phyloP scores from a whole-genome alignment of 2,113 vertebrate genomes.

The Pteronura brasiliensis region DNA sequence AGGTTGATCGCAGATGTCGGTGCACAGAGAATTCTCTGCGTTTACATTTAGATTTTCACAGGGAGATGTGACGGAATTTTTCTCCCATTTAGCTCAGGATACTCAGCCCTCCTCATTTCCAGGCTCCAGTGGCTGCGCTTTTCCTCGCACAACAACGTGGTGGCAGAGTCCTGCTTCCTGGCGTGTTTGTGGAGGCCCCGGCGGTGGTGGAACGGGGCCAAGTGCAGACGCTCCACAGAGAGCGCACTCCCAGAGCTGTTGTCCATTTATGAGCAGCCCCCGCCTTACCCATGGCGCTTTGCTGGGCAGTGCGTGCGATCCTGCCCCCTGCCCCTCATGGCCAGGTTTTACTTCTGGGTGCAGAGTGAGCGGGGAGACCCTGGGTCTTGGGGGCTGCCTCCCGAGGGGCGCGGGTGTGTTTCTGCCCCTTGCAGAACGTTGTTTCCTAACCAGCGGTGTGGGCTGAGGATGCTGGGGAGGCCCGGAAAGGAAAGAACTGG shows the following conservation, averaged over 20 bases:
- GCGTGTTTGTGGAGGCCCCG: not conserved
- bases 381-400: not conserved
- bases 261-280: not conserved
- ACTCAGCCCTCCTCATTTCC: not conserved
- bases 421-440: not conserved
- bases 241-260: not conserved
- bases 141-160: not conserved
- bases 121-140: not conserved
- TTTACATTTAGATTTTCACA: not conserved
- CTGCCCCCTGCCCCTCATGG: too few species aligned
- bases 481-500: not conserved
- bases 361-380: not conserved
- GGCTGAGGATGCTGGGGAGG: not conserved
- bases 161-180: accelerated
- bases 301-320: not conserved
- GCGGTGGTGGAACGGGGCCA: not conserved
- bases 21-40: not conserved
- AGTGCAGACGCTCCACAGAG: not conserved
- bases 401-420: not conserved
- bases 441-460: not conserved
- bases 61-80: not conserved
- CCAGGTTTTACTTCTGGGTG: not conserved
- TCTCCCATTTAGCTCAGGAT: not conserved
- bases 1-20: not conserved
- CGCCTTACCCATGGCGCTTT: not conserved